Evolutionary conservation across 2,888 invertebrate genomes (phyloP), one percentile per base, ranked within the genome.

Genomic region (Drosophila incognita): DNA sequence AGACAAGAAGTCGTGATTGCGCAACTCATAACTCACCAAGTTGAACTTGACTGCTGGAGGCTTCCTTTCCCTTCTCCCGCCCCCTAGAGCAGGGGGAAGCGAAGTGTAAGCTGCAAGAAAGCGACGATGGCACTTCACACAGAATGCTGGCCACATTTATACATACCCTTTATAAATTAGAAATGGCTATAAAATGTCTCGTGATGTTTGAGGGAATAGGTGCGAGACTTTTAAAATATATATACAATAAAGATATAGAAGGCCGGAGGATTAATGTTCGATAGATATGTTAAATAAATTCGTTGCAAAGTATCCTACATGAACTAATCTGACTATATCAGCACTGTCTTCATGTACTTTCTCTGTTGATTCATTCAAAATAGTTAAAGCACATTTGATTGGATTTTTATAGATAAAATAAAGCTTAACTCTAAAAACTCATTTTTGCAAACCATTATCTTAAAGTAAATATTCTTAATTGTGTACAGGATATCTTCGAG

Each of bases 1-100:
- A 90, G 92, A 91, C 92, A 91, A 91, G 90, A 92, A 92, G 92
- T 92, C 91, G 91, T 92, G 91, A 92, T 92, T 92, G 91, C 91
- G 89, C 91, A 92, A 92, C 92, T 92, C 91, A 92, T 92, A 92
- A 92, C 89, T 92, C 92, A 92, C 38, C 77, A 76, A 74, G 75
- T 69, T 88, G 75, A 76, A 82, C 71, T 79, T 84, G 87, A 65
- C 80, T 74, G 73, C 71, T 66, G 80, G 75, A 42, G 63, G 65
- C 7, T 48, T 56, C 36, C 71, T 35, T n/a, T 11, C 18, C 60
- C 54, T 35, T 40, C 6, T 7, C 18, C 35, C 46, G 18, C 4
- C 6, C 40, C 56, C 48, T 10, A 5, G 15, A 48, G 53, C 13
- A 11, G n/a, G 18, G 31, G 36, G 58, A 27, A 52, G 63, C n/a